Evolutionary conservation across 2,888 invertebrate genomes (phyloP), one percentile per base, ranked within the genome.

Genomic region (Byasa hedistus): DNA sequence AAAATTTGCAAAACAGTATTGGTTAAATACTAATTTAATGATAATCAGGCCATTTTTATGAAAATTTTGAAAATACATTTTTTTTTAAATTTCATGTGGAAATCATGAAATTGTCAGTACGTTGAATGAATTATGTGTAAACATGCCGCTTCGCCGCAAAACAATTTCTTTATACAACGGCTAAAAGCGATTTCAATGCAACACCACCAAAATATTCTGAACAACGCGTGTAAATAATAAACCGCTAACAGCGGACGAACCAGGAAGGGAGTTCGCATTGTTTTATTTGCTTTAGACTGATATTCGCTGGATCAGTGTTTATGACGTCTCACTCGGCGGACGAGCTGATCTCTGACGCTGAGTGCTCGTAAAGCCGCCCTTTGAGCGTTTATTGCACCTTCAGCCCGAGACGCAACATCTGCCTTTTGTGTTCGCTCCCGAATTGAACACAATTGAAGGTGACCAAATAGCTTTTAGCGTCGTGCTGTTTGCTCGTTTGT

Each of bases 331-430:
- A 57, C 44, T 65, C 57, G 63, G 48, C 63, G 65, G 56, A 32
- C 22, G 48, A 57, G 67, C 56, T 60, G 65, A 39, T 61, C 55
- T 67, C 65, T 67, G 65, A 68, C 36, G 60, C 57, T 68, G 54
- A 61, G 60, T 22, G 60, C 48, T 69, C 68, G 61, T 69, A 66
- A 68, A 69, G 56, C 44, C 60, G 65, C 65, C 67, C 63, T 56
- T 57, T 63, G 65, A 54, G 48, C 65, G 67, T 68, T 68, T 69
- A 69, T 65, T 69, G 65, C 58, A 57, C 51, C 63, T 68, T 58
- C 57, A 32, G 62, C 36, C 32, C 59, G 56, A 61, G 48, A 56
- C 57, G 27, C 52, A 27, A 52, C 69, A 68, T 69, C 68, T 68
- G 69, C 60, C 68, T 68, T 63, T 66, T 66, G 66, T 62, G 59